A percentile compares a stretch with the other conserved stretches of the same genome.
Conservation (phyloP, 2,888 invertebrate species). For the Aspidapion aeneum region DNA sequence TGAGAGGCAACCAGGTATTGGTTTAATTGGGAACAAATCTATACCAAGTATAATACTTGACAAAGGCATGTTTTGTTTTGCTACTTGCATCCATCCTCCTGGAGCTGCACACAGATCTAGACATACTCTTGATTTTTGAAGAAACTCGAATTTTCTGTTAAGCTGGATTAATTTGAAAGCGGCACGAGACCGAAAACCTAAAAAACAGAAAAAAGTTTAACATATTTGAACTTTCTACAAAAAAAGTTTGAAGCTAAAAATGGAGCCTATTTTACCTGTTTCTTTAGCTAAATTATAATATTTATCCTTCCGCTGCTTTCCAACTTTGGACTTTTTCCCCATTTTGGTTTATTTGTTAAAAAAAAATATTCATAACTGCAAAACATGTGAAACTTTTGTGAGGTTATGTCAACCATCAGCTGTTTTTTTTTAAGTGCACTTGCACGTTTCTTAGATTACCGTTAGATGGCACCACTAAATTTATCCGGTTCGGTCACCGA, state of each 20-base stretch:
- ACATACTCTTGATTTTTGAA: slow-evolving; percentile 93
- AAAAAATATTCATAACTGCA: slow-evolving; percentile 19
- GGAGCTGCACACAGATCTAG: slow-evolving; percentile 99
- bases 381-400: background rate
- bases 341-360: slow-evolving; percentile 27
- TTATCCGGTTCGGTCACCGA: too few species aligned
- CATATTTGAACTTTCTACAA: too few species aligned
- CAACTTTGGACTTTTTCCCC: slow-evolving; percentile 50
- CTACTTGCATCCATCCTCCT: slow-evolving; percentile 99
- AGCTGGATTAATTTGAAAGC: slow-evolving; percentile 99
- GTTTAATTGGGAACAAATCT: slow-evolving; percentile 91
- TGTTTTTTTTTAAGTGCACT: too few species aligned
- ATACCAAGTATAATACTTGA: slow-evolving; percentile 94
- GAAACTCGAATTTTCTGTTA: slow-evolving; percentile 94
- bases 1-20: slow-evolving; percentile 86
- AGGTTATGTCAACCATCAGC: background rate
- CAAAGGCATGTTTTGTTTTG: slow-evolving; percentile 95
- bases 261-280: slow-evolving; percentile 74
- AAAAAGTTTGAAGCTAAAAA: too few species aligned
- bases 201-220: slow-evolving; percentile 17
- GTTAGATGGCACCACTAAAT: too few species aligned
- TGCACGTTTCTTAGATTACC: too few species aligned
- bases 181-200: slow-evolving; percentile 94
- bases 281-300: slow-evolving; percentile 98
- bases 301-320: slow-evolving; percentile 97